Evolutionary conservation across 2,113 vertebrate species (phyloP), one percentile per base, ranked within the genome.

Genomic region (Triplophysa siluroides): DNA sequence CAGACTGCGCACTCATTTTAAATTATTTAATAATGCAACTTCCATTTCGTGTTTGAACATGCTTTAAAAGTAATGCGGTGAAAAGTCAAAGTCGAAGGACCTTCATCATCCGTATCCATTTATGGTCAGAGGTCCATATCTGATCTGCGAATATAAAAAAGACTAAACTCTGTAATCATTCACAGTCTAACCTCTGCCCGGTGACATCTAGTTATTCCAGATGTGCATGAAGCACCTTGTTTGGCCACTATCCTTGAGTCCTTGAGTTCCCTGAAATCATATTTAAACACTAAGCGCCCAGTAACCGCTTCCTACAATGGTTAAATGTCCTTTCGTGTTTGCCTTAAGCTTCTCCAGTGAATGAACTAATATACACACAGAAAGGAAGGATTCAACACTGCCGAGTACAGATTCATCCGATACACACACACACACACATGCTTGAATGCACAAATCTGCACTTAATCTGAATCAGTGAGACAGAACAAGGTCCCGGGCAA

Each of bases 271-370:
- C 13, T 29, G 23, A 75, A 66, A 70, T 61, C 76, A 65, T 70
- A 75, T 81, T 78, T 71, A 79, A 78, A 76, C n/a, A 41, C 47
- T 12, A n/a, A 64, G 14, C 18, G 52, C 76, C 67, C 56, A 76
- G 12, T 64, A 68, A 54, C 62, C 13, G 75, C 79, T 81, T 78
- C 23, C 60, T 41, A 47, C 43, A 65, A 19, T 45, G 14, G 45
- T 70, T 61, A 68, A 38, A 76, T 68, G 21, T 58, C 52, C 62
- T 45, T 58, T 77, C 69, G 45, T 50, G 62, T 38, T 80, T 50
- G 52, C 76, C 76, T 81, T 67, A 45, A 77, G 73, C 2, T n/a
- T 74, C 78, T 71, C 21, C 43, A 50, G 19, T n/a, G 62, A 79
- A 45, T 52, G 24, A 45, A 67, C 18, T 21, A 19, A 52, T 75